Evolutionary conservation across 2,113 vertebrate genomes (phyloP).

Genomic region (Tragulus kanchil): DNA sequence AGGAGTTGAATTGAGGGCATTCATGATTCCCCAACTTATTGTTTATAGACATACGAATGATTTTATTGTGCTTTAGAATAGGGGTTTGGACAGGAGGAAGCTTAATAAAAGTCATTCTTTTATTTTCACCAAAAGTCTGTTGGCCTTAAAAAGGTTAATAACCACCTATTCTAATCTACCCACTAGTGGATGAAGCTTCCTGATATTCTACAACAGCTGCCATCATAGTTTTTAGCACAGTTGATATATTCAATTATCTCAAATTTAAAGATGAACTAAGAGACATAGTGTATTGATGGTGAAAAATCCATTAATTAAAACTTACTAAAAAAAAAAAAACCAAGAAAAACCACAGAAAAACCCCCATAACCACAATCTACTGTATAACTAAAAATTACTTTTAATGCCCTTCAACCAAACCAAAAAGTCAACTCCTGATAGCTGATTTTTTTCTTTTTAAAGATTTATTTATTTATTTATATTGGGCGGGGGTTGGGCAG

Average conservation of each 20-base stretch:
- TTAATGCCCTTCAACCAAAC: neutral
- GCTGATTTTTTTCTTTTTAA: too few relatives aligned
- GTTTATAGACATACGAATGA: neutral
- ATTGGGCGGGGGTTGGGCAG: too few relatives aligned
- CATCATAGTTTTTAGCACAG: constrained; percentile 35
- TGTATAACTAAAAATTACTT: constrained; percentile 31
- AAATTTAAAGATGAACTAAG: constrained; percentile 55
- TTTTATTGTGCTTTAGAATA: constrained; percentile 40
- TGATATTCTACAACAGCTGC: neutral
- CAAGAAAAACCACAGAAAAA: neutral
- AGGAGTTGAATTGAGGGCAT: neutral
- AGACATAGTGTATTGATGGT: neutral
- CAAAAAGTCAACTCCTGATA: neutral
- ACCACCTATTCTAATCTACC: neutral
- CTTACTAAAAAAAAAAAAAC: neutral
- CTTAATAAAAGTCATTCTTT: constrained; percentile 21
- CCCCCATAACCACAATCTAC: neutral
- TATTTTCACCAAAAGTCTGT: constrained; percentile 43
- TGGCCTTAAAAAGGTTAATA: constrained; percentile 26
- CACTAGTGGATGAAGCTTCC: neutral
- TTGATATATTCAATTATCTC: neutral
- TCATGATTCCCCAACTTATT: neutral
- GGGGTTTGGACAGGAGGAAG: neutral
- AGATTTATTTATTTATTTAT: too few relatives aligned
- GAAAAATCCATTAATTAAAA: constrained; percentile 49